Percentiles rank a stretch among this genome's conserved stretches.
Conservation (phyloP, 92 coral and sea anemone genomes). For the Diadumene lineata region DNA sequence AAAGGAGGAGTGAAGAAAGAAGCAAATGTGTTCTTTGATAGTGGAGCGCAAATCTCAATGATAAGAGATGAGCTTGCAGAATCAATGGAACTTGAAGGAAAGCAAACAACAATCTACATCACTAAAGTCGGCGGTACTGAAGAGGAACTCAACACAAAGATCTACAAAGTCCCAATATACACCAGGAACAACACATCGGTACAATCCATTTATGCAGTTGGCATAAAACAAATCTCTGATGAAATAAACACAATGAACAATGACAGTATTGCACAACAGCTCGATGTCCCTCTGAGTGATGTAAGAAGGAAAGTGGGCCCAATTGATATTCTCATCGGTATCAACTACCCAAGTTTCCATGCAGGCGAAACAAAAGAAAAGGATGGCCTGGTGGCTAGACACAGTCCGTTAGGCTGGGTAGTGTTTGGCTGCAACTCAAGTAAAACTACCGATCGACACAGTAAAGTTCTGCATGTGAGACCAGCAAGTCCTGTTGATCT, state of each 20-base stretch:
- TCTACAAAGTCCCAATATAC: constrained; percentile 24
- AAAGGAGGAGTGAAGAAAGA: constrained; percentile 9
- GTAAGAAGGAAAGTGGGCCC: constrained; percentile 47
- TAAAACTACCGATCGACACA: neutral
- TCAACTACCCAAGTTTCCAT: constrained; percentile 67
- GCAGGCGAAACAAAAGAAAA: constrained; percentile 56
- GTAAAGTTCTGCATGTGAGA: constrained; percentile 30
- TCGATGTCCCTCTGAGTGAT: neutral
- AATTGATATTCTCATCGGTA: constrained; percentile 60
- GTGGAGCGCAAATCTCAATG: constrained; percentile 64
- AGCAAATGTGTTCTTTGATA: constrained; percentile 54
- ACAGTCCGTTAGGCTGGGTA: constrained; percentile 59
- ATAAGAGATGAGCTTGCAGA: constrained; percentile 8
- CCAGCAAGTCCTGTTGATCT: constrained; percentile 43
- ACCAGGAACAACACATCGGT: neutral
- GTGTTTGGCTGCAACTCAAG: constrained; percentile 50
- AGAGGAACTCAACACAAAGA: constrained; percentile 39
- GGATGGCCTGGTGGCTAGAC: constrained; percentile 44
- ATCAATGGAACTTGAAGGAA: constrained; percentile 11
- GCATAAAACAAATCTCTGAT: constrained; percentile 57
- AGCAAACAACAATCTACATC: constrained; percentile 16
- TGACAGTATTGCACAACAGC: neutral
- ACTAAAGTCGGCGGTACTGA: constrained; percentile 55
- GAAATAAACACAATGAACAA: constrained; percentile 34
- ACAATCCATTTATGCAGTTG: constrained; percentile 50